These are phyloP conservation scores for Drosophila eohydei DNA, from an alignment of 2,888 invertebrate genomes.

Conservation along the genomic window DNA sequence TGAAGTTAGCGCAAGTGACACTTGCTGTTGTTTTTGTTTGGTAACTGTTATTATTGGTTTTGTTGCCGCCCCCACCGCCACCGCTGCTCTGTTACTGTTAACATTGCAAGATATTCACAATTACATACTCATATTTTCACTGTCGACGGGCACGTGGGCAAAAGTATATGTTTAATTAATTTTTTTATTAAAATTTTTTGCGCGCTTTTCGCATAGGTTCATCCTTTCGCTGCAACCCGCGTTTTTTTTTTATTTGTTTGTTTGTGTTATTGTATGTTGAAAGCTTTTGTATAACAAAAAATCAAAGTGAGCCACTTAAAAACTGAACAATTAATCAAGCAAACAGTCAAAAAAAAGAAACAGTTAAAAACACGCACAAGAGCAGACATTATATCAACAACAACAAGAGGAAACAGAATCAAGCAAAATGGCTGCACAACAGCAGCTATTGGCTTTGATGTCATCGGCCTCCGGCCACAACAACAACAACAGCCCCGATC, in stretches of 20 bases:
- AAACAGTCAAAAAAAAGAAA: background rate
- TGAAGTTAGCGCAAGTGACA: constrained; percentile 54
- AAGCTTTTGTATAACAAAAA: constrained; percentile 2
- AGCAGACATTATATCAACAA: constrained; percentile 8
- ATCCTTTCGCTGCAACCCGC: background rate
- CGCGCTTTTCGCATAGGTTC: constrained; percentile 43
- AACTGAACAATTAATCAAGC: background rate
- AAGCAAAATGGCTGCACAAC: constrained; percentile 62
- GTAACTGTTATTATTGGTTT: constrained; percentile 1
- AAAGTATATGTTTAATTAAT: background rate
- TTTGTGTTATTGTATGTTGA: background rate
- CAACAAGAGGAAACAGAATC: constrained; percentile 21
- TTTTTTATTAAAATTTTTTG: constrained; percentile 5
- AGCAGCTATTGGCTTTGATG: constrained; percentile 55
- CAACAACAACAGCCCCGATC: constrained; percentile 67
- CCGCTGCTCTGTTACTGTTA: constrained; percentile 11
- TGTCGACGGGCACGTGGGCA: constrained; percentile 34
- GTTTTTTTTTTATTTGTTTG: background rate
- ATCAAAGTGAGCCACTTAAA: constrained; percentile 10
- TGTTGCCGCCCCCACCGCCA: constrained; percentile 3
- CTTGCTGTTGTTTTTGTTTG: constrained; percentile 2
- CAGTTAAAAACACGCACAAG: background rate
- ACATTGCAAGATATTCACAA: constrained; percentile 26
- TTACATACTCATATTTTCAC: constrained; percentile 14
- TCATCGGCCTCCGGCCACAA: constrained; percentile 50